These are phyloP conservation scores for Siniperca chuatsi DNA, from an alignment of 2,113 vertebrate species.

Conservation along the genomic window DNA sequence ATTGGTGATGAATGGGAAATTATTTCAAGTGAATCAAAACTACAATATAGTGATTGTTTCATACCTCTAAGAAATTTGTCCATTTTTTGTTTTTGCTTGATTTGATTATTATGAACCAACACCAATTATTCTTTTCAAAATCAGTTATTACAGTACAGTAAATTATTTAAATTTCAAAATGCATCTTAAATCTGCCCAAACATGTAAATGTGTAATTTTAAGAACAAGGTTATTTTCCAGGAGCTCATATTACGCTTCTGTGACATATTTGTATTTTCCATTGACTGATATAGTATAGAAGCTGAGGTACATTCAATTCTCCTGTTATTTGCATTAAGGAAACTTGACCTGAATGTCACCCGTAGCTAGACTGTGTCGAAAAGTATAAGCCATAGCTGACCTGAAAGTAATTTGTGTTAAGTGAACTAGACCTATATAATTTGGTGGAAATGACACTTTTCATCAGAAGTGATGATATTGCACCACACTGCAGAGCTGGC, in stretches of 20 bases:
- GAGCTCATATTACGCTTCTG: not conserved
- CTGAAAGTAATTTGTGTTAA: slow-evolving; percentile 31
- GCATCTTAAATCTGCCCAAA: not conserved
- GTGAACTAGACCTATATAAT: not conserved
- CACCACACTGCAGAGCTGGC: slow-evolving; percentile 6
- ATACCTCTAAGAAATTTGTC: no score
- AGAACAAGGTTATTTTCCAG: not conserved
- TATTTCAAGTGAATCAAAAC: not conserved
- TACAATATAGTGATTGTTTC: not conserved
- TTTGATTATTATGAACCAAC: not conserved
- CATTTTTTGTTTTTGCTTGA: not conserved
- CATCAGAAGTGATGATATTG: slow-evolving; percentile 12
- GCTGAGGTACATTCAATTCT: not conserved
- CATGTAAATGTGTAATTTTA: not conserved
- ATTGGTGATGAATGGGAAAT: not conserved
- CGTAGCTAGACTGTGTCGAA: not conserved
- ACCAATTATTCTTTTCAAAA: not conserved
- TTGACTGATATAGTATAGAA: not conserved
- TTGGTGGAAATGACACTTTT: slow-evolving; percentile 32
- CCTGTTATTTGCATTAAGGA: not conserved
- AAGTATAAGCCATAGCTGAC: not conserved
- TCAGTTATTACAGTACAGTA: not conserved
- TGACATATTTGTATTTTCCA: not conserved
- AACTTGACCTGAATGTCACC: not conserved
- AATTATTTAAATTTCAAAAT: not conserved